A percentile compares a stretch with the other conserved stretches of the same genome.
These are phyloP conservation scores for Mactra quadrangularis DNA, from an alignment of 1,140 invertebrate genomes.

Conservation along the genomic window DNA sequence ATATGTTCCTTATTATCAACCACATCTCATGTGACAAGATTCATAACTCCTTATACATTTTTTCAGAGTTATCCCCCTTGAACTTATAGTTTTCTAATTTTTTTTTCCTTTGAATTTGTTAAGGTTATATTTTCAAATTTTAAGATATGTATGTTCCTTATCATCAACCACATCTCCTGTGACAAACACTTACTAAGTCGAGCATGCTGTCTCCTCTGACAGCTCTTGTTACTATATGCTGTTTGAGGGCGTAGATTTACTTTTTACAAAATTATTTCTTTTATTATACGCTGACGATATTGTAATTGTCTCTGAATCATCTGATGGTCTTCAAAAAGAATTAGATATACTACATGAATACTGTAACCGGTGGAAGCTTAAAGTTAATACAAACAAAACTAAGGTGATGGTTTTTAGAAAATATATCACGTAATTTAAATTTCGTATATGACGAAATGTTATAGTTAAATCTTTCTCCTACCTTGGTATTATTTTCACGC, in stretches of 20 bases:
- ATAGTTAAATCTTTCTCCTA: conserved; percentile 26
- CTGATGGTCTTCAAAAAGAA: conserved; percentile 4
- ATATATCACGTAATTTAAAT: conserved; percentile 13
- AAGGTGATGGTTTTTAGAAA: conserved; percentile 21
- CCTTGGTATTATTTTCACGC: conserved; percentile 4
- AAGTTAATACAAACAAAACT: conserved; percentile 21
- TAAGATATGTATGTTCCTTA: too few species aligned
- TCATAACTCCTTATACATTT: too few species aligned
- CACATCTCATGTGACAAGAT: too few species aligned
- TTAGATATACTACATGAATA: conserved; percentile 16
- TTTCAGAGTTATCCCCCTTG: too few species aligned
- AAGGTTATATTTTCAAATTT: too few species aligned
- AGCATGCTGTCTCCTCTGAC: too few species aligned
- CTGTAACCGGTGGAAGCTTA: conserved; percentile 23
- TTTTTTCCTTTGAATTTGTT: too few species aligned
- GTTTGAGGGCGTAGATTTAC: neutral
- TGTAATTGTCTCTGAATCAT: conserved; percentile 13
- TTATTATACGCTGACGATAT: conserved; percentile 50
- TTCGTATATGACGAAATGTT: conserved; percentile 9
- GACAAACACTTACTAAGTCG: too few species aligned
- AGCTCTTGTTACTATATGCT: neutral
- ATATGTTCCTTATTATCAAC: too few species aligned
- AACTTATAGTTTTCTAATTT: too few species aligned
- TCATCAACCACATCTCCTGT: too few species aligned
- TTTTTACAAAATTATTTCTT: conserved; percentile 29